Evolutionary conservation across 2,888 invertebrate species (phyloP), one percentile per base, ranked within the genome.

Genomic region (Clistopyga incitator): DNA sequence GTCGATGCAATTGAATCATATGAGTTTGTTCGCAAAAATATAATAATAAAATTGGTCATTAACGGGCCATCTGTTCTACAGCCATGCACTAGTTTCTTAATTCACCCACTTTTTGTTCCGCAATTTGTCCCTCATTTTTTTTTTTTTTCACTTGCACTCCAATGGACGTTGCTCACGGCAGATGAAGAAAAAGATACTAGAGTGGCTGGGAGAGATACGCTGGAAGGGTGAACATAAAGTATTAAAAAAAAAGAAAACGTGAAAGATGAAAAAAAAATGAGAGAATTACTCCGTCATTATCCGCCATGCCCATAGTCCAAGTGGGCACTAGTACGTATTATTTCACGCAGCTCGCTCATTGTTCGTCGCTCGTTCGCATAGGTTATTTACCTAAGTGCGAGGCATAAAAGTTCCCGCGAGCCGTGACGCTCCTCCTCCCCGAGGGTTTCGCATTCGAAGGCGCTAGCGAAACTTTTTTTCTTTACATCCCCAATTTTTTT

Each of bases 321-420:
- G 61, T 56, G 50, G 65, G n/a, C n/a, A 82, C 64, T 61, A 50
- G 64, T 67, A 45, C 68, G 56, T 64, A 77, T 81, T 79, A 82
- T 85, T 83, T 81, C 78, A 75, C 70, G 52, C 61, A 78, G 78
- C 77, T 71, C 42, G 70, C 56, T 56, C 65, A 75, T 78, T 84
- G 75, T 78, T 70, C 75, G 50, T 67, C 59, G 71, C 47, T 80
- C 72, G 71, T 78, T 82, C 71, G 71, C 78, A 65, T 64, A 79
- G 78, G 82, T 84, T 84, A 84, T 84, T 84, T 84, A 72, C 75
- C 85, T 75, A 83, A 85, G 82, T 82, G 82, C 82, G 54, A 80
- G 78, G 71, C 72, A 82, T 83, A 82, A 82, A 79, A 81, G 75
- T 82, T 80, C 54, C 72, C 80, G 74, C 65, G 61, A 47, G 47